Base-by-base conservation (phyloP, 1,140 invertebrate species). In the Muscidifurax raptorellus region DNA sequence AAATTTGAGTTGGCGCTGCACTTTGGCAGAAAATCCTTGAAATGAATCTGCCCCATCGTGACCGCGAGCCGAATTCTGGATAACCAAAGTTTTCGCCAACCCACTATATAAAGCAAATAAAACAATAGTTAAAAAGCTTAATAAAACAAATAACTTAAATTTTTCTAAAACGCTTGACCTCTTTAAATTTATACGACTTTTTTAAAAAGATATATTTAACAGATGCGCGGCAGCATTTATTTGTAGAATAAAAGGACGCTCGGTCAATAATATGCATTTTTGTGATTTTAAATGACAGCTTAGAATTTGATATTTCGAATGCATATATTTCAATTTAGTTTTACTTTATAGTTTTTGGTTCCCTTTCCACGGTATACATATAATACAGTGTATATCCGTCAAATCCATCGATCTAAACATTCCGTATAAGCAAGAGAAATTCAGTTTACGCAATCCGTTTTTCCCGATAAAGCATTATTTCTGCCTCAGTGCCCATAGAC, bases 11-110 rank as follows among this genome's bases (percentile, higher is more conserved):
- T 0, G 92, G 85, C 0, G 91, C 89, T 69, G 93, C 91, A 72
- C 93, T 93, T n/a, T 91, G 92, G 81, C 95, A 96, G 3, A 94
- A 83, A 10, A 91, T 83, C 80, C 87, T 89, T 0, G 89, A 88
- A 0, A 91, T 86, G 36, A 91, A 90, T 86, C 88, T 89, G 28
- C 87, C 88, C 91, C 91, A 92, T 5, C 85, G 83, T 10, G 91
- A 90, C 6, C 90, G 85, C 3, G 89, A 87, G 0, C 88, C 88
- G 36, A 90, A 89, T 85, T 91, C 90, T 15, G 91, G 91, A 86
- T 91, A 92, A 0, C 91, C 91, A 64, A 91, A 92, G 82, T 88
- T 90, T 80, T 92, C 90, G 0, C 91, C 91, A 10, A 92, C 90
- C 90, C 90, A 92, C 91, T 92, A 83, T 1, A 88, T 88, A 27